Base-by-base conservation (phyloP, 2,888 invertebrate species). In the Papilio demoleus region DNA sequence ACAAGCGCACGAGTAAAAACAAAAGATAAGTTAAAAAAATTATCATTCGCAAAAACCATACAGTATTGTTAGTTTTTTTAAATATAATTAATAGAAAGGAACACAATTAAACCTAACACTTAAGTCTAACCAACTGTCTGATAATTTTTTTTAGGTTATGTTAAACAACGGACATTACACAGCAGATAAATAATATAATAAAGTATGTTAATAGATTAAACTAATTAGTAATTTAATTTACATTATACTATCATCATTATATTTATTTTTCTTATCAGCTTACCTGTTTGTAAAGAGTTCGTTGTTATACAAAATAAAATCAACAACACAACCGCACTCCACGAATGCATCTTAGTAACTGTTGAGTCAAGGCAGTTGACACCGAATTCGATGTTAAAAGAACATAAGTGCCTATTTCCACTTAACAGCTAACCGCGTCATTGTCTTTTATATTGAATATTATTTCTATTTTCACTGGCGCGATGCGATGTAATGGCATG, bases 321-420 rank as follows among this genome's bases (percentile, higher is more conserved):
- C 70, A 68, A 71, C 69, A 76, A 71, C 76, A 70, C 78, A 22
- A 72, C 69, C 70, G 74, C 45, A 12, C 60, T 70, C 70, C 78
- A 72, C 74, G 19, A 31, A 67, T 77, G 77, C 85, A 85, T 85
- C 71, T 72, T 79, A 78, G 70, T 73, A 70, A 84, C 82, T 82
- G 71, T 73, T 17, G 22, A 19, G 11, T 11, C n/a, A 11, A n/a
- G 17, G 5, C 31, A n/a, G 4, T 22, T 22, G 47, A 2, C 22
- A 22, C 19, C 19, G 45, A 47, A 22, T 22, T 4, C 45, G 8
- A 17, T 17, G n/a, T 31, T 31, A 31, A n/a, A n/a, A n/a, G 31
- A 3, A 31, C 31, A 42, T 42, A 6, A 4, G 8, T 42, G 42
- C 5, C 17, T 42, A 17, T 42, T 42, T 42, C 42, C 42, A 42